These are phyloP conservation scores for Pseudochaenichthys georgianus DNA, from an alignment of 2,797 vertebrate species.

Conservation along the genomic window DNA sequence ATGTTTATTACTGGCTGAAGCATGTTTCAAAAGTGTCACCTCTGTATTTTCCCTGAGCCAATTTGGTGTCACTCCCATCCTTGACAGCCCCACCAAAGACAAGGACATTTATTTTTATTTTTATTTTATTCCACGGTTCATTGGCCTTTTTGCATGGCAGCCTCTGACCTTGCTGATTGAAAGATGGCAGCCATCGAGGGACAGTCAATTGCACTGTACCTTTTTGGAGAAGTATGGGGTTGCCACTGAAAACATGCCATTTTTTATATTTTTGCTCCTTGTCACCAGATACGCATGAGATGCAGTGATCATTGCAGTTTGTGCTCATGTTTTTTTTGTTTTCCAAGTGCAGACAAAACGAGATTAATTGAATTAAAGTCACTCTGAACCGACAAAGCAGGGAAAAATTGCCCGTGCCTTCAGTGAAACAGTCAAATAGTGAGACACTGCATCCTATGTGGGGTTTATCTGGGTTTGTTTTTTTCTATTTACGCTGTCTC, in stretches of 20 bases:
- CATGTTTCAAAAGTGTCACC: constrained; percentile 99
- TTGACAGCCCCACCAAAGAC: constrained; percentile 85
- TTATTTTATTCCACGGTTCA: constrained; percentile 64
- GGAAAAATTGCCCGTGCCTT: constrained; percentile 81
- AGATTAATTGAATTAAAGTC: constrained; percentile 76
- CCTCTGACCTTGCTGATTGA: constrained; percentile 78
- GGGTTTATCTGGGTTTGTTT: constrained; percentile 97
- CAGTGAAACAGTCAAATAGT: constrained; percentile 79
- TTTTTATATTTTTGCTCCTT: constrained; percentile 99
- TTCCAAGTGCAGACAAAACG: constrained; percentile 71
- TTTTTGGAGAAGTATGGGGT: constrained; percentile 95
- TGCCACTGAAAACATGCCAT: constrained; percentile 99
- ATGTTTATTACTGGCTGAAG: constrained; percentile 99
- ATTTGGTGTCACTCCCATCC: constrained; percentile 87
- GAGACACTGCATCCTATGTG: constrained; percentile 99
- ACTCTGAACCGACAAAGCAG: constrained; percentile 81
- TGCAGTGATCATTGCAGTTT: constrained; percentile 95
- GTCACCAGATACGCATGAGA: constrained; percentile 99
- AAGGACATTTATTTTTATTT: constrained; percentile 70
- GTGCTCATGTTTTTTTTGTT: constrained; percentile 82
- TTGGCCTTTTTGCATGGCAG: constrained; percentile 80
- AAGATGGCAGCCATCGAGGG: constrained; percentile 77
- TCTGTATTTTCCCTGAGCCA: constrained; percentile 95
- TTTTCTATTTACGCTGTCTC: constrained; percentile 99
- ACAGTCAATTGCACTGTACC: constrained; percentile 77